phyloP scores from a whole-genome alignment of 2,797 vertebrate species.

The Halcyon chelicuti region DNA sequence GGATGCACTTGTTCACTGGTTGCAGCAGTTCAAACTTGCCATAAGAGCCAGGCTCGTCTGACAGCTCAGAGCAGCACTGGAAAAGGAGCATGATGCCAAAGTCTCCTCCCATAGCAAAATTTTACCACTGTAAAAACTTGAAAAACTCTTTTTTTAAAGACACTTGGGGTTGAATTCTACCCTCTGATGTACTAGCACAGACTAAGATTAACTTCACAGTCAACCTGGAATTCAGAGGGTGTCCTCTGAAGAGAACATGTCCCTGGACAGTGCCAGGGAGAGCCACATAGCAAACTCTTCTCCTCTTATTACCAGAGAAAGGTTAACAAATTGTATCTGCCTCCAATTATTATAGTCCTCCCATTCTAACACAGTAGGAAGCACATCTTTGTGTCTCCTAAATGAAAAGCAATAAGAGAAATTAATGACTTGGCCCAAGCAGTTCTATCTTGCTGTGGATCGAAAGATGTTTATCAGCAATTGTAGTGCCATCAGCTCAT shows the following conservation, averaged over 20 bases:
- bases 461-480: neutral
- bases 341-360: neutral
- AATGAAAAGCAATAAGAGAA: neutral
- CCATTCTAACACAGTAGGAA: neutral
- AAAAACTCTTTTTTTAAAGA: neutral
- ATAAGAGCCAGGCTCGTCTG: neutral
- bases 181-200: rapidly evolving
- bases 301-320: neutral
- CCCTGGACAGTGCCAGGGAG: neutral
- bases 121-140: neutral
- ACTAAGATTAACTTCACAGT: neutral
- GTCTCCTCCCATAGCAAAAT: neutral
- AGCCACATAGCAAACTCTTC: neutral
- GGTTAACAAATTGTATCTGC: neutral
- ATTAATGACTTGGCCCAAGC: neutral
- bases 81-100: neutral
- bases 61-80: neutral
- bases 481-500: neutral
- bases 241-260: neutral
- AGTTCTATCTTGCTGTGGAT: neutral
- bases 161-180: neutral
- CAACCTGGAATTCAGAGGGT: neutral
- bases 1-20: neutral
- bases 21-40: neutral
- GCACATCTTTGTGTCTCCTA: neutral